These are phyloP conservation scores for Halichoeres trimaculatus DNA, from an alignment of 2,113 vertebrate species.

Conservation along the genomic window DNA sequence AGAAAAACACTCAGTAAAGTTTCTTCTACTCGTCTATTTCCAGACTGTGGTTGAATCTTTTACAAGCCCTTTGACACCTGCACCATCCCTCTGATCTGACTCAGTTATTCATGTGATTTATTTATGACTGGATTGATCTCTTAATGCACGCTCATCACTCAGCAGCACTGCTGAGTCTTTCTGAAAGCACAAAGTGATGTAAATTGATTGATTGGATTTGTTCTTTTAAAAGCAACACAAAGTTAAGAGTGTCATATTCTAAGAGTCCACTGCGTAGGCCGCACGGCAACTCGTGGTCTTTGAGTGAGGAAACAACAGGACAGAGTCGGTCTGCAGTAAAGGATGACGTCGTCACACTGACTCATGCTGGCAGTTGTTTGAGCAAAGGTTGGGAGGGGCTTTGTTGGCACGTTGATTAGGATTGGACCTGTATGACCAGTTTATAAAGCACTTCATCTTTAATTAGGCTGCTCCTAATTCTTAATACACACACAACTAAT, in stretches of 20 bases:
- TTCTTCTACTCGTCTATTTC: too few relatives aligned
- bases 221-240: background rate
- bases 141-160: background rate
- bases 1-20: too few relatives aligned
- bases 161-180: background rate
- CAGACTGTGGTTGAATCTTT: background rate
- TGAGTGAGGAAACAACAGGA: background rate
- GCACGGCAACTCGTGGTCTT: background rate
- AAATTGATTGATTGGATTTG: background rate
- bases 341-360: conserved; percentile 49
- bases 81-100: background rate
- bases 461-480: background rate
- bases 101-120: background rate
- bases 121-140: background rate
- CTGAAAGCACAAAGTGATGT: background rate
- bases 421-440: background rate
- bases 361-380: conserved; percentile 25
- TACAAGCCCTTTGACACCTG: background rate
- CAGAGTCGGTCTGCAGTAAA: conserved; percentile 10
- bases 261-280: background rate
- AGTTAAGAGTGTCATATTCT: background rate
- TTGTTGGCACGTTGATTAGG: conserved; percentile 11
- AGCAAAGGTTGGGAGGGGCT: background rate
- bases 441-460: background rate
- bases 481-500: too few relatives aligned